Evolutionary conservation across 2,888 invertebrate genomes (phyloP).

Genomic region (Mystacides longicornis): DNA sequence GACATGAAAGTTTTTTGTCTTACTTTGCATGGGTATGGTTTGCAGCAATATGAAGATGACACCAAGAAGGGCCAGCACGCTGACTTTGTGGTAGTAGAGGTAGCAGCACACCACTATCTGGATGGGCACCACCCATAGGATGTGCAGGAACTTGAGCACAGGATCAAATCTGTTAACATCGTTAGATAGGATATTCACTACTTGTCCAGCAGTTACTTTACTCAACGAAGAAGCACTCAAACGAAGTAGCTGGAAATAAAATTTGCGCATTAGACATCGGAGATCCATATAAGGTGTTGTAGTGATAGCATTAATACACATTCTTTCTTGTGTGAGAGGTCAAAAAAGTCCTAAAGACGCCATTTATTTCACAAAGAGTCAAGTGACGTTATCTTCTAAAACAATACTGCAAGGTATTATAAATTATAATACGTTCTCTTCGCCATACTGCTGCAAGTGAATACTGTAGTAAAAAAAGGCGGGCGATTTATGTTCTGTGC

Average conservation of each 20-base stretch:
- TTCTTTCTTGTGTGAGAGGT: no score
- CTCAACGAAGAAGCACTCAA: conserved; percentile 66
- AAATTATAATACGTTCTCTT: no score
- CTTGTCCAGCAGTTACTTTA: conserved; percentile 55
- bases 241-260: conserved; percentile 53
- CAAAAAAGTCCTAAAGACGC: no score
- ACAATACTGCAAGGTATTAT: no score
- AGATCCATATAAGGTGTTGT: no score
- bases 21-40: conserved; percentile 51
- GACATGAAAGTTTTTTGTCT: conserved; percentile 8
- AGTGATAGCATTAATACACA: no score
- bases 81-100: conserved; percentile 38
- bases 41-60: conserved; percentile 39
- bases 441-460: no score
- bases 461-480: no score
- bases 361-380: no score
- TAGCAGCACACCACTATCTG: conserved; percentile 41
- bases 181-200: conserved; percentile 52
- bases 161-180: conserved; percentile 52
- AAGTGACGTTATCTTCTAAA: no score
- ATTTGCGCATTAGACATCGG: no score
- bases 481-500: no score
- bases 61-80: conserved; percentile 41
- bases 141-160: conserved; percentile 46
- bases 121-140: conserved; percentile 47